Evolutionary conservation across 92 coral and sea anemone genomes (phyloP).

Genomic region (Parazoanthus atlanticus): DNA sequence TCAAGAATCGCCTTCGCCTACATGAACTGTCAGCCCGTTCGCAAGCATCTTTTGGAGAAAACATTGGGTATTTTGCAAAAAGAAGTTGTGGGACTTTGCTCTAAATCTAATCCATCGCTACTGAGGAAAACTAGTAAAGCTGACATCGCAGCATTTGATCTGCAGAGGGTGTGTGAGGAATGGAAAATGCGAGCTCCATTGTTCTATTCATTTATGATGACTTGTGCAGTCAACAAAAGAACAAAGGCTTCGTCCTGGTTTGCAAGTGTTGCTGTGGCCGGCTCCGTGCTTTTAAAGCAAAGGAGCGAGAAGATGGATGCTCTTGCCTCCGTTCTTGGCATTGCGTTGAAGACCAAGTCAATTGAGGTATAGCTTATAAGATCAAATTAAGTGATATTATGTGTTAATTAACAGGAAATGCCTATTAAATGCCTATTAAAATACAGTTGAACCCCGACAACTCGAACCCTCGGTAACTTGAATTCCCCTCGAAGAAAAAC

Average conservation of each 20-base stretch:
- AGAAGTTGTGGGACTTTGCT: conserved; percentile 40
- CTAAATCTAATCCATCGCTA: conserved; percentile 42
- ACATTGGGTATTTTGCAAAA: conserved; percentile 5
- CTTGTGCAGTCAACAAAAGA: neutral
- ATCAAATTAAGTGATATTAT: no score
- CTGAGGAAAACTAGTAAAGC: conserved; percentile 33
- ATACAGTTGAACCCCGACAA: no score
- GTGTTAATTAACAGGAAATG: no score
- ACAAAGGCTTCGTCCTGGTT: neutral
- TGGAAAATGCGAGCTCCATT: conserved; percentile 41
- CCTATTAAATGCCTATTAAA: no score
- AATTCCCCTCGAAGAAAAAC: no score
- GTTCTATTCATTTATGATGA: conserved; percentile 33
- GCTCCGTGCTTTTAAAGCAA: neutral
- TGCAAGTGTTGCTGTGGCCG: neutral
- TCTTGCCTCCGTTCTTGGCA: neutral
- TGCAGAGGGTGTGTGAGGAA: conserved; percentile 31
- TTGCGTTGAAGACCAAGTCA: neutral
- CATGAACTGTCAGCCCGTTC: conserved; percentile 50
- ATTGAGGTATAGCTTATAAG: neutral
- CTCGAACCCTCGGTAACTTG: no score
- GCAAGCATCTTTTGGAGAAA: conserved; percentile 48
- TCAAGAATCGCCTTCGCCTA: conserved; percentile 34
- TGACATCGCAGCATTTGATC: conserved; percentile 22
- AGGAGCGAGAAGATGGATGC: neutral